Base-by-base conservation (phyloP, 2,797 vertebrate species). In the Sibirionetta formosa region DNA sequence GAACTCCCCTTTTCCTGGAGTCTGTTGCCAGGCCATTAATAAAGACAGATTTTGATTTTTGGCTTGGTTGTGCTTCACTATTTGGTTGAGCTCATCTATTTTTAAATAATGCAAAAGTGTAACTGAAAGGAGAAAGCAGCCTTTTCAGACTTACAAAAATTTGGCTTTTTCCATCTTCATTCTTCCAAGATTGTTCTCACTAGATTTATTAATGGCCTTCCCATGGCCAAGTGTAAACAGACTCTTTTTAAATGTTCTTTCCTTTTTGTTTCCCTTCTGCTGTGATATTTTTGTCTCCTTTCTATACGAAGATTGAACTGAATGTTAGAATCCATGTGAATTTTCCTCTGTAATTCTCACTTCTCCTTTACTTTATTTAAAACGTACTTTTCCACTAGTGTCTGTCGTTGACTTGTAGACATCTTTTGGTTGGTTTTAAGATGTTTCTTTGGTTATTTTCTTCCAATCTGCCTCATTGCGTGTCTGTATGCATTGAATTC, bases 21-120 rank as follows among this genome's bases (percentile, higher is more conserved):
- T 31, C 36, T 77, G 1, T 87, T 93, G 64, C 83, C 86, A 88
- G 68, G 82, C 35, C 31, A 46, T 84, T 96, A 86, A 82, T 93
- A 64, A 76, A 51, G 48, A 26, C 33, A 57, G 42, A 36, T 87
- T 90, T 86, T 93, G 36, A 79, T 89, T 92, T 95, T 95, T 40
- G 10, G 5, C 60, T 82, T 84, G 14, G 40, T 73, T 70, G 24
- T 82, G 79, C 68, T 75, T n/a, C 16, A 14, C 24, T 88, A 2
- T 61, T 91, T 53, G 48, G 54, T 90, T 56, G 44, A 90, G 31
- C 7, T 87, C 48, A 84, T 60, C 38, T 85, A 0, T 79, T 91
- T 93, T 92, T 40, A 70, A 17, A 3, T 63, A 84, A 33, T 65
- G 10, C 27, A 80, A 36, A 88, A 88, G 31, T 29, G 9, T 66